Evolutionary conservation across 2,888 invertebrate species (phyloP), one percentile per base, ranked within the genome.

Genomic region (Biston betularia): DNA sequence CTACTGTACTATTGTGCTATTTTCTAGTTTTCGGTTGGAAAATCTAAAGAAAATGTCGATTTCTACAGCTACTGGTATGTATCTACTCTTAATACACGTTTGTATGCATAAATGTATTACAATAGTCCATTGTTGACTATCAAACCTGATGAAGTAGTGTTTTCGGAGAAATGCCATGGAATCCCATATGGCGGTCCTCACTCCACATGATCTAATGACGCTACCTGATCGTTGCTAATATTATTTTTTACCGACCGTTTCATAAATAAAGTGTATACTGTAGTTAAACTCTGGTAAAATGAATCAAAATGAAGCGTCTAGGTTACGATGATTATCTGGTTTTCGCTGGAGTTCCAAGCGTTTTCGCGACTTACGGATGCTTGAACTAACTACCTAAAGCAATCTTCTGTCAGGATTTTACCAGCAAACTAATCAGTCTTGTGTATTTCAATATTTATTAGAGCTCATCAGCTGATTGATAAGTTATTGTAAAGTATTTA

Each of bases 171-270:
- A 92, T 89, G 90, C 93, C 90, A 92, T 93, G 90, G 93, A 93
- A 91, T 92, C 92, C 93, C 93, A 93, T 93, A 93, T 93, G 93
- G 93, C 93, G 93, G 93, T 93, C 92, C 90, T 89, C 87, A 86
- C 89, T 90, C 91, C 92, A 93, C 92, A 93, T 92, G 92, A 93
- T 92, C 82, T 87, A 89, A 87, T 90, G 92, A 92, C 92, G 92
- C 90, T 90, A 88, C 85, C 81, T 81, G 80, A 75, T 83, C 81
- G 82, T 87, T 81, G 75, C 79, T 78, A 81, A 78, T 75, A 79
- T 76, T 78, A 78, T 81, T 80, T 82, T 75, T 75, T 58, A 69
- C 71, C 68, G 68, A 75, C 76, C 74, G 75, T 79, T 78, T 80
- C 77, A 77, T 75, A 77, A 74, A 75, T 68, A 63, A 58, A 65